Evolutionary conservation across 2,113 vertebrate species (phyloP).

Genomic region (Grammomys dolichurus): DNA sequence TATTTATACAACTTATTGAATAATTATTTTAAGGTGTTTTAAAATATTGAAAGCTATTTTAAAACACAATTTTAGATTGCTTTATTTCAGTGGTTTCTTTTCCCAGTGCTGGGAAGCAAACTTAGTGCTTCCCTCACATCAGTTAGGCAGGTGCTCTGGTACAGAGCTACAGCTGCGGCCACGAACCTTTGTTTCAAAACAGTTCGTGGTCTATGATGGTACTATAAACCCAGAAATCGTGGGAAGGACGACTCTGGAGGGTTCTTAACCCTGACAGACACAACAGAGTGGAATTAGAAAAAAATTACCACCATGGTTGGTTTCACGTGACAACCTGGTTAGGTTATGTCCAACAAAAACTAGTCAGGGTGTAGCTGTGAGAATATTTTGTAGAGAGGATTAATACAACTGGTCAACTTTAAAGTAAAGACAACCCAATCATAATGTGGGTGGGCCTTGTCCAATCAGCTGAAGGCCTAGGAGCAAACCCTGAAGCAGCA

Average conservation of each 20-base stretch:
- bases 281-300: neutral
- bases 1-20: neutral
- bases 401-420: neutral
- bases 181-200: neutral
- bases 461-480: neutral
- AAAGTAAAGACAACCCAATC: neutral
- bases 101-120: neutral
- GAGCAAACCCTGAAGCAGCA: neutral
- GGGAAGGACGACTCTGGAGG: neutral
- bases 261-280: neutral
- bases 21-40: neutral
- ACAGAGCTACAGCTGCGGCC: neutral
- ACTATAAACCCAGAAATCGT: neutral
- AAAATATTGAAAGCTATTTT: neutral
- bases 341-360: neutral
- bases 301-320: neutral
- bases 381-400: neutral
- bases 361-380: neutral
- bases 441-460: too few relatives aligned
- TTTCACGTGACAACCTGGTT: neutral
- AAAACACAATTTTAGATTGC: constrained; percentile 14
- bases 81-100: neutral
- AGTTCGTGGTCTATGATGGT: neutral
- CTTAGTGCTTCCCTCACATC: neutral
- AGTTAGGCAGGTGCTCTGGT: too few relatives aligned